Evolutionary conservation across 2,888 invertebrate species (phyloP).

Genomic region (Chesias legatella): DNA sequence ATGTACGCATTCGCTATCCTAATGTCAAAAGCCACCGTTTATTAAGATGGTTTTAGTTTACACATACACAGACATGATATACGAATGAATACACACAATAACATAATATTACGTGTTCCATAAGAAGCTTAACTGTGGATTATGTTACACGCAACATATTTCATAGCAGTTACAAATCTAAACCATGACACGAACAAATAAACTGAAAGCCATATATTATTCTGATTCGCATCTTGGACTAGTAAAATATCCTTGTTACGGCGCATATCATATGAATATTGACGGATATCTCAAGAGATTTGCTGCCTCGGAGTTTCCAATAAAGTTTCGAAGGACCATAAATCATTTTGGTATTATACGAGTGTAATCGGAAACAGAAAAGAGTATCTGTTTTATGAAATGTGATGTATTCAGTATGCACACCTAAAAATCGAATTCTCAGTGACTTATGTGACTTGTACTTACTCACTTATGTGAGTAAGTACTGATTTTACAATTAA

Average conservation of each 20-base stretch:
- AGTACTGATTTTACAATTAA: too few relatives aligned
- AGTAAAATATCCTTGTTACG: constrained; percentile 37
- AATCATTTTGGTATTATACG: constrained; percentile 45
- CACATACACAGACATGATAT: too few relatives aligned
- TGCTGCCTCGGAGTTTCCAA: constrained; percentile 41
- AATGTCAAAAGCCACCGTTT: constrained; percentile 2
- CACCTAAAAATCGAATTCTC: too few relatives aligned
- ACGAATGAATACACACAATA: constrained; percentile 9
- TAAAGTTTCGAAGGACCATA: constrained; percentile 44
- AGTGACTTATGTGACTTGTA: too few relatives aligned
- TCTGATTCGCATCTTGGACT: constrained; percentile 23
- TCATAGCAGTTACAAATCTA: constrained; percentile 27
- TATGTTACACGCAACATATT: constrained; percentile 18
- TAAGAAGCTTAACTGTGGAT: constrained; percentile 20
- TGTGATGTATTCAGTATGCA: background rate
- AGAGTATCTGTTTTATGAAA: background rate
- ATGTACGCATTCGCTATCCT: background rate
- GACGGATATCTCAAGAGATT: constrained; percentile 37
- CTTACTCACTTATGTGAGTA: too few relatives aligned
- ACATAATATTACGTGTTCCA: constrained; percentile 11
- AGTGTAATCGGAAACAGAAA: constrained; percentile 37
- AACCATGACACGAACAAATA: constrained; percentile 22
- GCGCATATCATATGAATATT: constrained; percentile 37
- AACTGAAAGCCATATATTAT: constrained; percentile 30
- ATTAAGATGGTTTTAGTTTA: constrained; percentile 3